Evolutionary conservation across 2,113 vertebrate species (phyloP).

Genomic region (Probosciger aterrimus): DNA sequence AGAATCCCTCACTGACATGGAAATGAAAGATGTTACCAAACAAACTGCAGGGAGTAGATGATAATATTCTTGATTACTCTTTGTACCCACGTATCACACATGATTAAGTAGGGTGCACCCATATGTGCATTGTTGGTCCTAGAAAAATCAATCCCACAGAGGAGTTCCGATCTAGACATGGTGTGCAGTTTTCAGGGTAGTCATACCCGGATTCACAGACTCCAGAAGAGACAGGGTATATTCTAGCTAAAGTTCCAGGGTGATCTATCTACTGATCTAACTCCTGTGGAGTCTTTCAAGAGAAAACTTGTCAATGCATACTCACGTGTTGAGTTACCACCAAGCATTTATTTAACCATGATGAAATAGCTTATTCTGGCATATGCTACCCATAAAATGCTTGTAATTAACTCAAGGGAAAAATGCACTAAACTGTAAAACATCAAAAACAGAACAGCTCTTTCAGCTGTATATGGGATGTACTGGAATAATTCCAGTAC

Average conservation of each 20-base stretch:
- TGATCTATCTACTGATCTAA: slow-evolving; percentile 29
- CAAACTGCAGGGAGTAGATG: not conserved
- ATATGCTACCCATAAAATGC: not conserved
- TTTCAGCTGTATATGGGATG: not conserved
- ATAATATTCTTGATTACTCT: not conserved
- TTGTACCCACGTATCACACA: not conserved
- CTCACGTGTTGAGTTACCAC: not conserved
- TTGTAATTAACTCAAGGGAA: slow-evolving; percentile 7
- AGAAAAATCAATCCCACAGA: not conserved
- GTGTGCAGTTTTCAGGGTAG: not conserved
- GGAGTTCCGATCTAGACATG: not conserved
- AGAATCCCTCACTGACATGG: not conserved
- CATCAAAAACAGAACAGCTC: not conserved
- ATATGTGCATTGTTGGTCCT: not conserved
- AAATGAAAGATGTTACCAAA: not conserved
- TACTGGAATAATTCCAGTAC: not conserved
- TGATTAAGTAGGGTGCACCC: not conserved
- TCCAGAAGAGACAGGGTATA: not conserved
- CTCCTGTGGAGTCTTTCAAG: slow-evolving; percentile 15
- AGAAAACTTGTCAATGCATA: slow-evolving; percentile 45
- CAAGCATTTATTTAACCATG: not conserved
- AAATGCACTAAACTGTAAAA: not conserved
- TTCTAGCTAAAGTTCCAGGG: not conserved
- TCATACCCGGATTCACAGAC: not conserved
- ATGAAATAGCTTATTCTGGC: slow-evolving; percentile 38